Evolutionary conservation across 92 coral and sea anemone genomes (phyloP), one percentile per base, ranked within the genome.

Genomic region (Epizoanthus scotinus): DNA sequence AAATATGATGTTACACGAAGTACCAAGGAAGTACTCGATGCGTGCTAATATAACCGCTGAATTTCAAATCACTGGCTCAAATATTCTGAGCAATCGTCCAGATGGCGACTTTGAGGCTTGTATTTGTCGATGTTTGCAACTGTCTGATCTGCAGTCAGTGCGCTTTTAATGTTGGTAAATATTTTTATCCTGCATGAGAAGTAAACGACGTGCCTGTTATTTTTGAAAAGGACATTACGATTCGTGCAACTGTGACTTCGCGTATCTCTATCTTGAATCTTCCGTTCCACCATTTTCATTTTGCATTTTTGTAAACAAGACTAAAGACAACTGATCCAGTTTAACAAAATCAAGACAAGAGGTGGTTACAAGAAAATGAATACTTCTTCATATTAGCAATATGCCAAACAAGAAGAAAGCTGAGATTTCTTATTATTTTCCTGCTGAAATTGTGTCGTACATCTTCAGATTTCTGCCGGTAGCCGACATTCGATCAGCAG

Each of bases 401-500:
- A 75, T 75, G 81, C 57, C 67, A 57, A 59, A 21, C 55, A 75
- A 59, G 68, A 60, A 60, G 25, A 58, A 1, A 75, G 34, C 57
- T 29, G 67, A 36, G 15, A 28, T 27, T 21, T 55, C 44, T 20
- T 55, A 66, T 57, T 73, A 79, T 50, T 77, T 93, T 5, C 97
- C 97, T 14, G 79, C 81, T 64, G 97, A 93, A 69, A 85, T 93
- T 9, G 75, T 90, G 36, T 87, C 94, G 10, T 83, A 87, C 59
- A 85, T 93, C 34, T 90, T 93, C 87, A 79, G 97, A 50, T 93
- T 93, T 71, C 92, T 93, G 0, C 88, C 91, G 13, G 59, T 82
- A 27, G 73, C 85, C 13, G 92, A 90, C 54, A 62, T 93, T 49
- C 83, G 87, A 65, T 79, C 89, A 38, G 87, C 91, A 44, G 87